Conservation (phyloP, 2,797 vertebrate species). For the Acipenser transmontanus region DNA sequence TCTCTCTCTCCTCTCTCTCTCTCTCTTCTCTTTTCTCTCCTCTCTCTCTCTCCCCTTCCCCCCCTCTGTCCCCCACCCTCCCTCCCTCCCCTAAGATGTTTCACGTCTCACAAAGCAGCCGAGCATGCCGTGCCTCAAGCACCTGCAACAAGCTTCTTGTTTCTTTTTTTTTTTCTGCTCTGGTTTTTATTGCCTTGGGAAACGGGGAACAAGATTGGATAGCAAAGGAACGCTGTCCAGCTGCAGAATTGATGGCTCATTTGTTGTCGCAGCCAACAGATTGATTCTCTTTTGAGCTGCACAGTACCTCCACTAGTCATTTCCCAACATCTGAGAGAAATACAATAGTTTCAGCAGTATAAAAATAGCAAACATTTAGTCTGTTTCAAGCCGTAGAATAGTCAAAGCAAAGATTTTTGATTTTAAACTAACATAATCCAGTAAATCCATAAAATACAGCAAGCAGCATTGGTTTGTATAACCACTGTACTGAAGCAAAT, state of each 20-base stretch:
- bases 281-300: constrained; percentile 8
- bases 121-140: not conserved
- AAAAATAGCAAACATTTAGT: no score
- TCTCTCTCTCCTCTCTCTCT: no score
- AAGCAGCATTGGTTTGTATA: no score
- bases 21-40: no score
- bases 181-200: constrained; percentile 8
- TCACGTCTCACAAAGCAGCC: not conserved
- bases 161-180: not conserved
- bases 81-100: not conserved
- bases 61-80: not conserved
- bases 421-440: no score
- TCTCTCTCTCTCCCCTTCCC: no score
- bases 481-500: no score
- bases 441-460: no score
- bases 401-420: no score
- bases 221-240: constrained; percentile 1
- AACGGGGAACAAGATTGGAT: not conserved
- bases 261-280: constrained; percentile 2
- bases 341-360: no score
- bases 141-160: not conserved
- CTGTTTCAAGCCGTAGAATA: no score
- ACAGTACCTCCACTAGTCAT: constrained; percentile 7
- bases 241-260: constrained; percentile 12
- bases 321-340: not conserved